These are phyloP conservation scores for Botrylloides violaceus DNA, from an alignment of 23 tunicate genomes.

Conservation along the genomic window DNA sequence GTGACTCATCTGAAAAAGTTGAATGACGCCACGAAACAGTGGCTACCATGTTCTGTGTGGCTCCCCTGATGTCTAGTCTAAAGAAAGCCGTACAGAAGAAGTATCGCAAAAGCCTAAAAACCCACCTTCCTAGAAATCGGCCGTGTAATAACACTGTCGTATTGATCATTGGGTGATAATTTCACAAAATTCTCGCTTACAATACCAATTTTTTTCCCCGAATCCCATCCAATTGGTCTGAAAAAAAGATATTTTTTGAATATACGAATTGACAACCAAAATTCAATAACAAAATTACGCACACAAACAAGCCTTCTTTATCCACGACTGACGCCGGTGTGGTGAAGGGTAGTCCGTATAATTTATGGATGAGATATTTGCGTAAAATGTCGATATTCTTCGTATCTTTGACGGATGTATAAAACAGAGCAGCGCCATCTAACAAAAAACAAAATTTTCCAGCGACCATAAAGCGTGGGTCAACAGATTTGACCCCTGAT, in stretches of 20 bases:
- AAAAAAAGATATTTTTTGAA: too few species aligned
- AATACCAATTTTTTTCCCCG: conserved; percentile 71
- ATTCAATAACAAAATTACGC: background rate
- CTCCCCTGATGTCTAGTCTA: too few species aligned
- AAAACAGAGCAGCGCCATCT: conserved; percentile 70
- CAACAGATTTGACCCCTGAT: too few species aligned
- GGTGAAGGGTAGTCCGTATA: conserved; percentile 61
- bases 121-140: conserved; percentile 39
- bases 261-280: background rate
- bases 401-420: conserved; percentile 79
- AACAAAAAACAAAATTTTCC: background rate
- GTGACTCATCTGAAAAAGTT: too few species aligned
- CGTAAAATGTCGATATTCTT: conserved; percentile 70
- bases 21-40: too few species aligned
- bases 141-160: conserved; percentile 54
- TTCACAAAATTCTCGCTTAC: conserved; percentile 58
- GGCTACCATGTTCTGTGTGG: too few species aligned
- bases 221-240: conserved; percentile 96
- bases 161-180: conserved; percentile 40
- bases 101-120: too few species aligned
- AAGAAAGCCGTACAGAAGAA: too few species aligned
- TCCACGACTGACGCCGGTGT: conserved; percentile 68
- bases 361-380: conserved; percentile 68
- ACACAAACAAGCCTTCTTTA: conserved; percentile 82
- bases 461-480: too few species aligned